phyloP scores from a whole-genome alignment of 2,888 invertebrate species.

The Parnassius mnemosyne region DNA sequence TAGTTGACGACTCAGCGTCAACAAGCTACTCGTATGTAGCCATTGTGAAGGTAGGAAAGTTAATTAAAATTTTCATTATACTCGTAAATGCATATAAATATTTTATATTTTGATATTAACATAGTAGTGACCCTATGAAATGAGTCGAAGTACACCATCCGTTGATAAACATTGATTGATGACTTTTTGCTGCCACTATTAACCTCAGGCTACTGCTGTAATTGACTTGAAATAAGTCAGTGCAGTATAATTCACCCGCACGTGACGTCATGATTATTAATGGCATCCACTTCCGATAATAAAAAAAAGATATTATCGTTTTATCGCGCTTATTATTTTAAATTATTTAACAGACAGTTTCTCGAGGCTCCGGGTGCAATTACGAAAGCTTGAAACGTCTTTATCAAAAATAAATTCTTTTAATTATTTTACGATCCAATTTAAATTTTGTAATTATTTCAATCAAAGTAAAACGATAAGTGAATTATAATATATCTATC shows the following conservation, averaged over 20 bases:
- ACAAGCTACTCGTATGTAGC: too few species aligned
- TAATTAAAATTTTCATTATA: too few species aligned
- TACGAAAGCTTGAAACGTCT: not conserved
- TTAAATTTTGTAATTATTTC: too few species aligned
- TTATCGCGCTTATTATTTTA: slow-evolving; percentile 26
- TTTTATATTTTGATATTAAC: not conserved
- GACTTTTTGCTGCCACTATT: slow-evolving; percentile 44
- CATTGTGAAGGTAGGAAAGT: too few species aligned
- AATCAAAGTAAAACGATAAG: too few species aligned
- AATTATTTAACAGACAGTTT: slow-evolving; percentile 28
- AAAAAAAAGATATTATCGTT: slow-evolving; percentile 38
- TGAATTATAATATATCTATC: too few species aligned
- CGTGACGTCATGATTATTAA: slow-evolving; percentile 33
- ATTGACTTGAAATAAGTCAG: slow-evolving; percentile 44
- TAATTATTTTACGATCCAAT: too few species aligned
- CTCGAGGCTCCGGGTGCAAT: slow-evolving; percentile 17
- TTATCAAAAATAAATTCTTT: slow-evolving; percentile 1
- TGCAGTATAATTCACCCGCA: slow-evolving; percentile 31
- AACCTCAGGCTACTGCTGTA: slow-evolving; percentile 48
- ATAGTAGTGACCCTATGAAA: slow-evolving; percentile 28
- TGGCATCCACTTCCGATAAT: slow-evolving; percentile 35
- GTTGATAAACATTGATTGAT: slow-evolving; percentile 47
- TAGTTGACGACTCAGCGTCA: too few species aligned
- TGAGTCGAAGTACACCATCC: slow-evolving; percentile 34
- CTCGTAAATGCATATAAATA: too few species aligned